Evolutionary conservation across 2,113 vertebrate species (phyloP).

Genomic region (Cynopterus brachyotis): DNA sequence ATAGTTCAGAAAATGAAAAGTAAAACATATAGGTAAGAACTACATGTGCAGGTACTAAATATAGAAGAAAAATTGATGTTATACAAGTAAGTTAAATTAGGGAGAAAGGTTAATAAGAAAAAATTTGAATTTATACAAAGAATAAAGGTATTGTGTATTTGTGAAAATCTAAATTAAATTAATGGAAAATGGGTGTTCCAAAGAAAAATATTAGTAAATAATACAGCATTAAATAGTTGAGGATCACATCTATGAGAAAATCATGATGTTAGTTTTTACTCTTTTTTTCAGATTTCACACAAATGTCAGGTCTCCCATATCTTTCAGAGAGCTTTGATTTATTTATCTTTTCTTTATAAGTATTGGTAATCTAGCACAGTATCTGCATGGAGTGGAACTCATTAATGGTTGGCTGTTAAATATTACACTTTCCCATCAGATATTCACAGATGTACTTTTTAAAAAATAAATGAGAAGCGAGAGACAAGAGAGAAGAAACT

Average conservation of each 20-base stretch:
- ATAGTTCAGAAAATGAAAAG: background rate
- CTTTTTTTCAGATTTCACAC: background rate
- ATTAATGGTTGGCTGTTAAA: background rate
- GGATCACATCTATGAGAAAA: background rate
- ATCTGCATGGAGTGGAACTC: background rate
- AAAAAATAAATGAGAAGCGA: slow-evolving; percentile 32
- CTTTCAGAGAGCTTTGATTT: background rate
- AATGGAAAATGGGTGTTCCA: background rate
- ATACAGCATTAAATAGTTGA: background rate
- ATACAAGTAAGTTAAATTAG: background rate
- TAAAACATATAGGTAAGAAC: background rate
- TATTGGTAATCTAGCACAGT: background rate
- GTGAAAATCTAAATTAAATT: background rate
- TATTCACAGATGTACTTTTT: slow-evolving; percentile 30
- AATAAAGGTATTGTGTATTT: background rate
- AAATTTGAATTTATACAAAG: background rate
- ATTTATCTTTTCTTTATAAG: background rate
- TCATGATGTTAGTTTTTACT: background rate
- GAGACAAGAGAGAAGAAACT: background rate
- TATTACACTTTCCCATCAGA: slow-evolving; percentile 10
- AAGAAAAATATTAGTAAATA: background rate
- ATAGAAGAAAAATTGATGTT: background rate
- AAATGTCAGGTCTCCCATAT: background rate
- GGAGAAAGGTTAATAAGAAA: background rate
- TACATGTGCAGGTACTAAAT: background rate